These are phyloP conservation scores for Uropsilus gracilis DNA, from an alignment of 2,113 vertebrate genomes.

Conservation along the genomic window DNA sequence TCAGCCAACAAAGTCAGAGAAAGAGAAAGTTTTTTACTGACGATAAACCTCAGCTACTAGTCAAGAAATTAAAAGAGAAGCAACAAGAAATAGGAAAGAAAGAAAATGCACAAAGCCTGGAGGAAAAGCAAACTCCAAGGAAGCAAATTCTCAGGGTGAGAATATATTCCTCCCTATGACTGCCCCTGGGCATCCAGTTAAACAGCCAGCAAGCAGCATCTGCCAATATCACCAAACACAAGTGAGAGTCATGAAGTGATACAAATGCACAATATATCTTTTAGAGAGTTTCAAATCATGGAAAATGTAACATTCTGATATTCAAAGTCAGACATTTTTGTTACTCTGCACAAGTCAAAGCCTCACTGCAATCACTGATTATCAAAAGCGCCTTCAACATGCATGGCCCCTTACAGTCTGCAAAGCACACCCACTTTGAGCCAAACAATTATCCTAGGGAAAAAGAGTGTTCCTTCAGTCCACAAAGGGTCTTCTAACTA, in stretches of 20 bases:
- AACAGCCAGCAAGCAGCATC: background rate
- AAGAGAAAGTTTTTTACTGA: background rate
- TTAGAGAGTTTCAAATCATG: background rate
- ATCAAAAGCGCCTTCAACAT: background rate
- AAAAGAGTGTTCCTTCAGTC: background rate
- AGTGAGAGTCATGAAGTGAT: background rate
- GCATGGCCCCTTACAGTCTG: background rate
- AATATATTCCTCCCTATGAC: background rate
- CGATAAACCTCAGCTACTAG: background rate
- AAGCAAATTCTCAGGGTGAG: background rate
- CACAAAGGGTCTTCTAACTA: background rate
- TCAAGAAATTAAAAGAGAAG: background rate
- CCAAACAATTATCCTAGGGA: background rate
- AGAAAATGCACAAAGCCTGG: background rate
- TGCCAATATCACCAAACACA: background rate
- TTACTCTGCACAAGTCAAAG: background rate
- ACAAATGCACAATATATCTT: background rate
- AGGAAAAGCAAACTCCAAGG: background rate
- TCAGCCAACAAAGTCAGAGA: background rate
- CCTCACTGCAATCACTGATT: background rate
- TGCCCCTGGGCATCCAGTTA: background rate
- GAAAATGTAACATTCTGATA: background rate
- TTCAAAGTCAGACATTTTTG: background rate
- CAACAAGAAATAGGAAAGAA: background rate
- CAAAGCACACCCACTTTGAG: background rate